phyloP scores from a whole-genome alignment of 2,888 invertebrate species.

The Nemurella pictetii region DNA sequence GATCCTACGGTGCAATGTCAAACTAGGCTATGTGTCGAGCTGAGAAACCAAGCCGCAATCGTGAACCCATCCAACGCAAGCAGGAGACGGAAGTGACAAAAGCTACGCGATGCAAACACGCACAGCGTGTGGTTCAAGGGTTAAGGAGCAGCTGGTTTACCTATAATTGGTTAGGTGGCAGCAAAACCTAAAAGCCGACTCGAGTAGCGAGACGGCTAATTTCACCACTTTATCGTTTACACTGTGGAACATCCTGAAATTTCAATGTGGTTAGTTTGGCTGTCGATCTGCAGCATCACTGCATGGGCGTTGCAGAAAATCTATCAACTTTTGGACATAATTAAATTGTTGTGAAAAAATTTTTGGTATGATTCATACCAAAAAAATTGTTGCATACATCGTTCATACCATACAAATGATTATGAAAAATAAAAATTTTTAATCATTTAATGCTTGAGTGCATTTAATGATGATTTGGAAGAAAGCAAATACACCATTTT shows the following conservation, averaged over 20 bases:
- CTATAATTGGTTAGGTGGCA: constrained; percentile 69
- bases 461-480: too few species aligned
- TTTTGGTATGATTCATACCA: too few species aligned
- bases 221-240: constrained; percentile 62
- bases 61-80: neutral
- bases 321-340: too few species aligned
- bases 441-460: too few species aligned
- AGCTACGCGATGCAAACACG: neutral
- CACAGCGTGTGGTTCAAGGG: too few species aligned
- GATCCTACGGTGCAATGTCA: too few species aligned
- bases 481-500: too few species aligned
- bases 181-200: constrained; percentile 71
- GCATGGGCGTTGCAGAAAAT: too few species aligned
- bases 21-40: neutral
- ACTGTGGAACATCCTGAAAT: constrained; percentile 39
- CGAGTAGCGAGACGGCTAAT: constrained; percentile 70
- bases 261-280: neutral
- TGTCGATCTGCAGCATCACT: neutral
- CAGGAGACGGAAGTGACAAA: neutral
- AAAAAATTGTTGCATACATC: too few species aligned
- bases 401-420: too few species aligned
- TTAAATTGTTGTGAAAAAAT: too few species aligned
- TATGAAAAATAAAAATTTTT: too few species aligned
- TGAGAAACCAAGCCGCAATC: neutral
- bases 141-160: constrained; percentile 54